Base-by-base conservation (phyloP, 2,888 invertebrate genomes). In the Pyrgus malvae region DNA sequence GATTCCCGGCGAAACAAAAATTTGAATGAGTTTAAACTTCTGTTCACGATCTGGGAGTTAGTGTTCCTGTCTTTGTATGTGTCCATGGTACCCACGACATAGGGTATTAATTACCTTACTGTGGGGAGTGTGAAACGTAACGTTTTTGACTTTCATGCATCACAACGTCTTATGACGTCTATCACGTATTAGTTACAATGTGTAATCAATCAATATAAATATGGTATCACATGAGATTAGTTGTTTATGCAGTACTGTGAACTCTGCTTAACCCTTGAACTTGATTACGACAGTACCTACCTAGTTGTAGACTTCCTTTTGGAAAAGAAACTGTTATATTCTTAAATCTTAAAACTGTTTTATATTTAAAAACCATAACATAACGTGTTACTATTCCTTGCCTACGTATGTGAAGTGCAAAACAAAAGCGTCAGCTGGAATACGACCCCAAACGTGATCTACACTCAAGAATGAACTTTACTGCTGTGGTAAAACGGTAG, bases 381-480 rank as follows among this genome's bases (percentile, higher is more conserved):
- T 37, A 35, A 21, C 16, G 12, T 19, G 48, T 37, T 11, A 23
- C 25, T 37, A 16, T 37, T 37, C 37, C 48, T 29, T 29, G 19
- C n/a, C n/a, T n/a, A 37, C 17, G 4, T 9, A n/a, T 37, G 16
- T 4, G 25, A 29, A 38, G 48, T 48, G 37, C 17, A 48, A 38
- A 48, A 29, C 41, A 38, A 48, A 35, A 44, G 44, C 44, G 12
- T 51, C 51, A 35, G 51, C 51, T 51, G 35, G 51, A 51, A 51
- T 51, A 51, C 44, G 51, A 51, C 35, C 37, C 51, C 37, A n/a
- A 19, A 29, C 7, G 19, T 7, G n/a, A 16, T 12, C n/a, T 25
- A 4, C 37, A 44, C 12, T 8, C 33, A 5, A 51, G 27, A 35
- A 27, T n/a, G 3, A 44, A 44, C 44, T 25, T 14, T 37, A 27